A percentile compares a stretch with the other conserved stretches of the same genome.
These are phyloP conservation scores for Carlito syrichta DNA, from an alignment of 2,113 vertebrate species.

Conservation along the genomic window DNA sequence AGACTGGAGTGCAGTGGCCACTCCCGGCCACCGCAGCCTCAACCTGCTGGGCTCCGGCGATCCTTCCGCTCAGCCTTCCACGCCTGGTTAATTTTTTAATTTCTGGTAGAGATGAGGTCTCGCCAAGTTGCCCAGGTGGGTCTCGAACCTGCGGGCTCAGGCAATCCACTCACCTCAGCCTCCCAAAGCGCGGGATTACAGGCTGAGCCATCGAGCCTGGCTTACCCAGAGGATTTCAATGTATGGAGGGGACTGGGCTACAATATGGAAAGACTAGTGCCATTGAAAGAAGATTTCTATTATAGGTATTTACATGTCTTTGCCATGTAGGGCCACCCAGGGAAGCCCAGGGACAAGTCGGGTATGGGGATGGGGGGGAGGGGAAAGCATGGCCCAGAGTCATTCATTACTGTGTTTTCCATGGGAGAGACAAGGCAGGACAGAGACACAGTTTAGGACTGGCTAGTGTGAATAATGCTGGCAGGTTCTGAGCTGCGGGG, in stretches of 20 bases:
- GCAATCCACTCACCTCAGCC: too few species aligned
- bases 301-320: background rate
- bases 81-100: too few species aligned
- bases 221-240: background rate
- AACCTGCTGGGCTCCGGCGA: too few species aligned
- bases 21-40: too few species aligned
- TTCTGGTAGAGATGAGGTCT: too few species aligned
- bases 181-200: too few species aligned
- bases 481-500: background rate
- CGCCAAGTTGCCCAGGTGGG: too few species aligned
- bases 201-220: too few species aligned
- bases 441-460: background rate
- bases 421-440: background rate
- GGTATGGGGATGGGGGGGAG: background rate
- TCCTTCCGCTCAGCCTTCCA: too few species aligned
- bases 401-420: background rate
- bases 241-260: background rate
- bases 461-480: background rate
- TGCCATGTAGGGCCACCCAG: background rate
- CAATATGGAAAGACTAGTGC: background rate
- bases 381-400: background rate
- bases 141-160: too few species aligned
- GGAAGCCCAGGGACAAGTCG: background rate
- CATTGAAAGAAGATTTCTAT: background rate
- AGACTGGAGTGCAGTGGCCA: too few species aligned